Conservation (phyloP, 2,113 vertebrate genomes). For the Brachypteracias leptosomus region DNA sequence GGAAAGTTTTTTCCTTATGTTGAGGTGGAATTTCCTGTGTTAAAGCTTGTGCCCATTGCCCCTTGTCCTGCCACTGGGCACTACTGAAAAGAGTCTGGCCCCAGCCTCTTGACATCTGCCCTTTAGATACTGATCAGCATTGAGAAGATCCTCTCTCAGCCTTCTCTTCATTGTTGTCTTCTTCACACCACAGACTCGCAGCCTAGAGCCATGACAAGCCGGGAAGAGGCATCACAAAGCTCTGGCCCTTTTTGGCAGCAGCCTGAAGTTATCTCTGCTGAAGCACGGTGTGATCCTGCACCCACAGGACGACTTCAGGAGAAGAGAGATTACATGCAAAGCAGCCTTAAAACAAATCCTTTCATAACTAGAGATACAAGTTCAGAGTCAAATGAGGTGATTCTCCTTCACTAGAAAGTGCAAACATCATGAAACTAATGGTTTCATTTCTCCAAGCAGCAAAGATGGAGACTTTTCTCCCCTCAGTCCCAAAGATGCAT, state of each 20-base stretch:
- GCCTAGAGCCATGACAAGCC: neutral
- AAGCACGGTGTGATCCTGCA: neutral
- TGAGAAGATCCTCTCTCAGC: neutral
- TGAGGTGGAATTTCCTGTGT: neutral
- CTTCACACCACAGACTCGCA: neutral
- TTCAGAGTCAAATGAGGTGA: neutral
- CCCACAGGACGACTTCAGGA: neutral
- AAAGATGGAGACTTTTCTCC: neutral
- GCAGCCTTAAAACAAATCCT: neutral
- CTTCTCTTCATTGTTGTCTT: neutral
- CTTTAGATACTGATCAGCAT: neutral
- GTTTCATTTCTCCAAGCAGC: neutral
- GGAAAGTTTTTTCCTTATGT: neutral
- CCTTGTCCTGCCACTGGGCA: neutral
- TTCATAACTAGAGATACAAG: neutral
- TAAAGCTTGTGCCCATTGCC: too few species aligned
- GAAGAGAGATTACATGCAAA: neutral
- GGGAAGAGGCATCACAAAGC: neutral
- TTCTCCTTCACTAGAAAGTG: neutral
- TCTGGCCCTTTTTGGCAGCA: neutral
- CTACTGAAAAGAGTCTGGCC: neutral
- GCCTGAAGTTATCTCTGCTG: neutral
- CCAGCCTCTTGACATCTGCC: neutral
- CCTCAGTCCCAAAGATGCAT: neutral
- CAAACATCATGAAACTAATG: fast-evolving